phyloP scores from a whole-genome alignment of 2,797 vertebrate species.

The Vipera ursinii region DNA sequence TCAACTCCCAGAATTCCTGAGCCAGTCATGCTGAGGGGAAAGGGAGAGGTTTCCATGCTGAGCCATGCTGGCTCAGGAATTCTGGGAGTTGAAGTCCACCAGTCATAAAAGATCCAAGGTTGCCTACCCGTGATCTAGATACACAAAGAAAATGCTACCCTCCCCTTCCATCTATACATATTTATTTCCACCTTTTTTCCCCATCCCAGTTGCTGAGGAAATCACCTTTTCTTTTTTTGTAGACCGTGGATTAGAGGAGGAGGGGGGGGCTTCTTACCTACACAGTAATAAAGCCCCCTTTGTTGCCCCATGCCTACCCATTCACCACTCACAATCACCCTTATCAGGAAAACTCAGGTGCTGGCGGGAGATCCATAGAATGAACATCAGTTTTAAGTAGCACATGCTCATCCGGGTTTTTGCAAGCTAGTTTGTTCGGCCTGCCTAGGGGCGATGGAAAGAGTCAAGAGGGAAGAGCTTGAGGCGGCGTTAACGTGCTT shows the following conservation, averaged over 20 bases:
- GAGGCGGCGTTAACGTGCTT: conserved; percentile 2
- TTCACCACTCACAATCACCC: too few relatives aligned
- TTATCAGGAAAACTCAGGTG: not conserved
- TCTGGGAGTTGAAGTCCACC: too few relatives aligned
- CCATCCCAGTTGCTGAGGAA: not conserved
- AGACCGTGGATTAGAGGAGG: not conserved
- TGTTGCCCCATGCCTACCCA: not conserved
- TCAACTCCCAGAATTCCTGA: too few relatives aligned
- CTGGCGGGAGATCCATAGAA: not conserved
- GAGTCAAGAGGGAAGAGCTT: conserved; percentile 3
- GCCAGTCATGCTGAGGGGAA: too few relatives aligned
- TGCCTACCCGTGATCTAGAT: not conserved
- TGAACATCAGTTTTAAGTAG: not conserved
- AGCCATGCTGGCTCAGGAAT: too few relatives aligned
- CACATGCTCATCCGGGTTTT: not conserved
- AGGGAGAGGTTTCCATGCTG: too few relatives aligned
- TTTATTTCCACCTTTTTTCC: not conserved
- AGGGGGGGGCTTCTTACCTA: not conserved
- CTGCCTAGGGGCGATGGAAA: not conserved
- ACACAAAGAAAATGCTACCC: not conserved
- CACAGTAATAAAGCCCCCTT: not conserved
- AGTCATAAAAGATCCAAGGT: too few relatives aligned
- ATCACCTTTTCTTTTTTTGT: not conserved
- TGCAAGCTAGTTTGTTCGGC: not conserved
- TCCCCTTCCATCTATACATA: not conserved